Percentiles rank a stretch among this genome's conserved stretches.
phyloP scores from a whole-genome alignment of 2,888 invertebrate genomes.

The Temnothorax rugatulus region DNA sequence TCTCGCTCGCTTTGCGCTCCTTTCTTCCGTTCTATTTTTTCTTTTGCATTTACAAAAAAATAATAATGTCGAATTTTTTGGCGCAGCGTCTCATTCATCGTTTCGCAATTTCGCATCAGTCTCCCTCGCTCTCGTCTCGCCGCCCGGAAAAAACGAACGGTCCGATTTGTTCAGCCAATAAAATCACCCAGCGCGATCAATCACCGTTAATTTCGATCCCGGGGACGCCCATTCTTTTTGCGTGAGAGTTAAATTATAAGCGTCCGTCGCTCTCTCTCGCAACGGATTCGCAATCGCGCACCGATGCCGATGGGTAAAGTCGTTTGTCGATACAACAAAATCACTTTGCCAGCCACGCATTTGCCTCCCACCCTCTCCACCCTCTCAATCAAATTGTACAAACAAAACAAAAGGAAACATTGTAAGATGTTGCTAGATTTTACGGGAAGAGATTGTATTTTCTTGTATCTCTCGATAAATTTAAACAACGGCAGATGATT shows the following conservation, averaged over 20 bases:
- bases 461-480: constrained; percentile 55
- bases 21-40: constrained; percentile 15
- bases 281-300: constrained; percentile 43
- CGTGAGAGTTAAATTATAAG: constrained; percentile 54
- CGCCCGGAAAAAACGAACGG: constrained; percentile 34
- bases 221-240: constrained; percentile 49
- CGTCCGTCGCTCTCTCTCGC: constrained; percentile 25
- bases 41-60: constrained; percentile 59
- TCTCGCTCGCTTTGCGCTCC: constrained; percentile 5
- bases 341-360: constrained; percentile 49
- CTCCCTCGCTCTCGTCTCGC: constrained; percentile 22
- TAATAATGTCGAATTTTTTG: constrained; percentile 32
- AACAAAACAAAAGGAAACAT: constrained; percentile 40
- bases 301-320: constrained; percentile 43
- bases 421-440: constrained; percentile 20
- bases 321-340: constrained; percentile 59
- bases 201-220: constrained; percentile 55
- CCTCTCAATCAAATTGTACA: constrained; percentile 45
- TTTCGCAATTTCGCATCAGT: constrained; percentile 43
- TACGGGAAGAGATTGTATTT: constrained; percentile 24
- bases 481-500: constrained; percentile 51
- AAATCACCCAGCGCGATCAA: constrained; percentile 58
- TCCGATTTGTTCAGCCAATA: constrained; percentile 61
- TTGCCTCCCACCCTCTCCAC: not conserved
- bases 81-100: constrained; percentile 41